These are phyloP conservation scores for Theretra japonica DNA, from an alignment of 2,888 invertebrate species.

Conservation along the genomic window DNA sequence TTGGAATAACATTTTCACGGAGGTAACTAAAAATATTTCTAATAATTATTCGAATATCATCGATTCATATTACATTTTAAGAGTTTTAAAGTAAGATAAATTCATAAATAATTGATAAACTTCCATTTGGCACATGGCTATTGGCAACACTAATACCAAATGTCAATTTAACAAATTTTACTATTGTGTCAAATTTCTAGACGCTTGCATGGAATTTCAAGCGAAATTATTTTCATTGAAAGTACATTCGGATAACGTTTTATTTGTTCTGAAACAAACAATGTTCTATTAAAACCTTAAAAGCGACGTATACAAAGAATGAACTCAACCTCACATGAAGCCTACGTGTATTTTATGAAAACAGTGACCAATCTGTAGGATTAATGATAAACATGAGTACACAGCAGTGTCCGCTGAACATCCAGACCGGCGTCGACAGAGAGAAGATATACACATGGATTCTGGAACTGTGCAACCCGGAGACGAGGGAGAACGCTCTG, in stretches of 20 bases:
- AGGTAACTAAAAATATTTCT: no score
- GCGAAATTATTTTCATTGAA: not conserved
- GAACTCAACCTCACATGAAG: conserved; percentile 44
- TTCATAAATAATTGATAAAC: no score
- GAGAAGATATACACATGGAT: conserved; percentile 98
- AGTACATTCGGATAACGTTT: conserved; percentile 13
- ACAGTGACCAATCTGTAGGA: conserved; percentile 47
- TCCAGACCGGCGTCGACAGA: conserved; percentile 90
- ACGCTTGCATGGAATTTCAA: conserved; percentile 8
- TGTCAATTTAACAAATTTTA: conserved; percentile 7
- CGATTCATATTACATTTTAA: no score
- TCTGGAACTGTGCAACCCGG: conserved; percentile 95
- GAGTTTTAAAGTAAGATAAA: no score
- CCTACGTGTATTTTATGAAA: conserved; percentile 50
- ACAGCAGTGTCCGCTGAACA: conserved; percentile 90
- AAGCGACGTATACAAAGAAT: conserved; percentile 33
- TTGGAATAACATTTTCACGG: no score
- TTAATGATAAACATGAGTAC: conserved; percentile 87
- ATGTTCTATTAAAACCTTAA: conserved; percentile 4
- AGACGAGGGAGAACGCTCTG: conserved; percentile 98
- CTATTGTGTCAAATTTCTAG: conserved; percentile 16
- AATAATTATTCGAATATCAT: no score
- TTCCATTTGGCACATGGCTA: not conserved
- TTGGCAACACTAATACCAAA: not conserved
- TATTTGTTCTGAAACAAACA: conserved; percentile 19